These are phyloP conservation scores for Epinotia demarniana DNA, from an alignment of 2,888 invertebrate species.

Conservation along the genomic window DNA sequence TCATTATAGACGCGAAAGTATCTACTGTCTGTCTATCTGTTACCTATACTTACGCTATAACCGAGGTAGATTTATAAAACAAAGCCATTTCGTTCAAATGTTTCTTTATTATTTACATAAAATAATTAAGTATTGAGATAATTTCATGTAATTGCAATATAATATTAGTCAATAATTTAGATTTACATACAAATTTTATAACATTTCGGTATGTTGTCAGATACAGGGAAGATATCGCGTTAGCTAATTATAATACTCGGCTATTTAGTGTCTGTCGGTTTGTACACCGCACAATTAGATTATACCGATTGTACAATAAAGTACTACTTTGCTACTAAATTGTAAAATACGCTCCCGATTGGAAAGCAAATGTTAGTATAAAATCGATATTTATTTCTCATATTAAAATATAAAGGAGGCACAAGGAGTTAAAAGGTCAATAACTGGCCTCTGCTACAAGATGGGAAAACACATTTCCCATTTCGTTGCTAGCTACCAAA, in stretches of 20 bases:
- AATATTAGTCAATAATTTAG: constrained; percentile 75
- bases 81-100: constrained; percentile 65
- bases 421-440: not conserved
- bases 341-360: not conserved
- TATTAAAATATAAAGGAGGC: not conserved
- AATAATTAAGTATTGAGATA: constrained; percentile 77
- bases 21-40: too few species aligned
- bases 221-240: constrained; percentile 53
- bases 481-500: too few species aligned
- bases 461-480: too few species aligned
- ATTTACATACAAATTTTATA: constrained; percentile 71
- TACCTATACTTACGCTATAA: too few species aligned
- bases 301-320: not conserved
- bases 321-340: not conserved
- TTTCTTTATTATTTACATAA: constrained; percentile 81
- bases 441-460: too few species aligned
- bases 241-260: constrained; percentile 45
- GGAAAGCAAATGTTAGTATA: constrained; percentile 23
- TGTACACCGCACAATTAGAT: constrained; percentile 1
- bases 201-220: constrained; percentile 55
- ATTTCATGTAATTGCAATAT: constrained; percentile 72
- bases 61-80: not conserved
- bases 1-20: too few species aligned
- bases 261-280: constrained; percentile 5
- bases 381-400: not conserved